Evolutionary conservation across 1,140 invertebrate species (phyloP), one percentile per base, ranked within the genome.

Genomic region (Ridgeia piscesae): DNA sequence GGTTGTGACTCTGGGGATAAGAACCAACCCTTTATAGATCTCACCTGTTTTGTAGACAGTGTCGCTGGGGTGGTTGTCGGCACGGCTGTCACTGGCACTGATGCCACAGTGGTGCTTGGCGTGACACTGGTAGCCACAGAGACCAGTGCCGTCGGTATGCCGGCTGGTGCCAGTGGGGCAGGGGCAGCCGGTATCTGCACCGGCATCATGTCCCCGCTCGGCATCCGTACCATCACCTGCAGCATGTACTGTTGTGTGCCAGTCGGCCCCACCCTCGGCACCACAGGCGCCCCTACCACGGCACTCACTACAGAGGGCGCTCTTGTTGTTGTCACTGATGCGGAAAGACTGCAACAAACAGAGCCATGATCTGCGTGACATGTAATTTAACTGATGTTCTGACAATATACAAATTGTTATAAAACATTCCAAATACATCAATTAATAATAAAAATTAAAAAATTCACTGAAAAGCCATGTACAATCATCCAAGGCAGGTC

Each of bases 181-280:
- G 95, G 94, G 77, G 94, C 93, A 33, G 94, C 95, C 34, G 95
- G 95, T 58, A 95, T 95, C 91, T 95, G 94, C 21, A 96, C 93
- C 8, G 96, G 95, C 1, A 95, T 93, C 33, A 94, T 94, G 93
- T 95, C 94, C n/a, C 95, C 95, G 89, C 92, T 94, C 11, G 95
- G 95, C 42, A 95, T 93, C 92, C 95, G 95, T 33, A 96, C 91
- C 90, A 94, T 94, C 35, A 96, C 95, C 93, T 95, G 94, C 93
- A 95, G 89, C 50, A 91, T 34, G 34, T 50, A 92, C 33, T 92
- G 91, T 31, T 9, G 58, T 21, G 27, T 21, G 2, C 58, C 58
- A 21, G 58, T 77, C 2, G 58, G 11, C 58, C 11, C 2, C 58
- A 77, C 58, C 58, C 58, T 77, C 14, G 58, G 58, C 11, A 77